Evolutionary conservation across 2,797 vertebrate species (phyloP), one percentile per base, ranked within the genome.

Genomic region (Mustela erminea): DNA sequence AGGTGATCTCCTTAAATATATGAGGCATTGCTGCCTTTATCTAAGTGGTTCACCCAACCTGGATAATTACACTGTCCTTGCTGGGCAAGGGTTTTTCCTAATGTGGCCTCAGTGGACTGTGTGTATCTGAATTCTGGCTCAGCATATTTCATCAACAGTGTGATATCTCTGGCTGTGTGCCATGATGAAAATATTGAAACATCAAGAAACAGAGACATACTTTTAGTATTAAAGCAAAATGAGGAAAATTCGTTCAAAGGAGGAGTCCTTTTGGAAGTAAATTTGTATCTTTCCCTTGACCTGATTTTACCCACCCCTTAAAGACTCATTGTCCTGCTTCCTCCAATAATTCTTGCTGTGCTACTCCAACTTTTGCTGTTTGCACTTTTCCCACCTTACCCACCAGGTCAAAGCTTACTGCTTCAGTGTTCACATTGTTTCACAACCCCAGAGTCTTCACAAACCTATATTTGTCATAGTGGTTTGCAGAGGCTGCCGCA

Each of bases 91-190:
- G 3, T 29, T 95, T 97, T 92, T 82, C 68, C 66, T 80, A 62
- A 90, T 32, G 52, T 17, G 60, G 13, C 25, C 72, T 72, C 86
- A 56, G 38, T 72, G 60, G 52, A 78, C 60, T n/a, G 23, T n/a
- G 25, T 72, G n/a, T 38, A 38, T 14, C 84, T 97, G 74, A 62
- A 70, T 91, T 89, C 75, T 94, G 35, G 95, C 38, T 92, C 49
- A 77, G 87, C 38, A 13, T 93, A 87, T 64, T 93, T 78, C 81
- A 87, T 87, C 83, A 89, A 54, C 7, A 77, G 20, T 52, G 38
- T 94, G 86, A 93, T 66, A 81, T 70, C 41, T 82, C 20, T 87
- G 80, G 70, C 93, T 52, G 21, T 10, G 17, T 27, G 64, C 97
- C 95, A 84, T n/a, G 29, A 56, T 9, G 25, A 70, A 8, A 54